Conservation (phyloP, 53 echinoderm and acorn worm genomes). For the Mesocentrotus franciscanus region DNA sequence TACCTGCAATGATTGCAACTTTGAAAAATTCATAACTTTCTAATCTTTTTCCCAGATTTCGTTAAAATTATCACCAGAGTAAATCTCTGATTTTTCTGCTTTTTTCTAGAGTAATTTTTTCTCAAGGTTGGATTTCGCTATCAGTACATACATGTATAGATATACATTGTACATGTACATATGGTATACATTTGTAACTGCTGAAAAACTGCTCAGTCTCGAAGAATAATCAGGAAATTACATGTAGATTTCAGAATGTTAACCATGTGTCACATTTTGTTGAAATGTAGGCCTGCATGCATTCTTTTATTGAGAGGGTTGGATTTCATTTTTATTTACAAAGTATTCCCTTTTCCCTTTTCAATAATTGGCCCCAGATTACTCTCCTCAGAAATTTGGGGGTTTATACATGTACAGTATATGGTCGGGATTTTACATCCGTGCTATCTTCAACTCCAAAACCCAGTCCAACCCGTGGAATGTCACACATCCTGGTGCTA, state of each 20-base stretch:
- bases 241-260: not conserved
- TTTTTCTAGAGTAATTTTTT: too few relatives aligned
- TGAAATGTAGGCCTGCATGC: too few relatives aligned
- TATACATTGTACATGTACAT: too few relatives aligned
- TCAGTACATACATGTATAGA: too few relatives aligned
- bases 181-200: too few relatives aligned
- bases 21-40: too few relatives aligned
- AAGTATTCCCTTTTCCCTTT: not conserved
- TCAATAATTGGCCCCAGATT: not conserved
- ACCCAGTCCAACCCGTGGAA: constrained; percentile 8
- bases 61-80: too few relatives aligned
- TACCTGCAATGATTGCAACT: too few relatives aligned
- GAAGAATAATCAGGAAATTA: not conserved
- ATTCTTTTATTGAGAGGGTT: not conserved
- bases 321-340: not conserved
- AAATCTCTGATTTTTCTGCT: too few relatives aligned
- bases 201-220: not conserved
- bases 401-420: not conserved
- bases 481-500: constrained; percentile 12
- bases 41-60: too few relatives aligned
- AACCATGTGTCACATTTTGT: not conserved
- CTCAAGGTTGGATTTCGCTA: too few relatives aligned
- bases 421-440: not conserved
- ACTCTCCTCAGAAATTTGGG: not conserved
- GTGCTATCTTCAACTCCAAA: not conserved